phyloP scores from a whole-genome alignment of 2,888 invertebrate species.

The Blera fallax region DNA sequence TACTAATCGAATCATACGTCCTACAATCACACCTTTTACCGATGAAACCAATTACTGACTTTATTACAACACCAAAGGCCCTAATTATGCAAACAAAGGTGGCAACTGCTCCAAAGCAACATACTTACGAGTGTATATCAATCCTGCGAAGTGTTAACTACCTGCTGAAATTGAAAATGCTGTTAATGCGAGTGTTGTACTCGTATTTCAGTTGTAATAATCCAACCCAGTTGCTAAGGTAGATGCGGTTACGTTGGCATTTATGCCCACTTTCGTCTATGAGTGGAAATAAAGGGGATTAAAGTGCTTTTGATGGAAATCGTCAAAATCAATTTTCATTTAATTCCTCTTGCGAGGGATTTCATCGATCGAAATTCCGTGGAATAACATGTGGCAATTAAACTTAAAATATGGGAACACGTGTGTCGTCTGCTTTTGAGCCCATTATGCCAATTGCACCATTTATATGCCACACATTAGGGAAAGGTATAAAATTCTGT shows the following conservation, averaged over 20 bases:
- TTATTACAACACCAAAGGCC: no score
- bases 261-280: neutral
- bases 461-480: neutral
- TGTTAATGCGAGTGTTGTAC: neutral
- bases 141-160: neutral
- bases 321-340: neutral
- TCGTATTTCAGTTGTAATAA: neutral
- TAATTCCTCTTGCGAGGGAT: neutral
- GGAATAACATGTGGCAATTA: neutral
- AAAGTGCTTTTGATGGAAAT: neutral
- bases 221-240: neutral
- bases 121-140: neutral
- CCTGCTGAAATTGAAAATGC: neutral
- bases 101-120: no score
- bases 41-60: no score
- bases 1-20: no score
- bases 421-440: neutral
- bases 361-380: neutral
- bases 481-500: neutral
- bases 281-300: neutral
- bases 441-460: neutral
- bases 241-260: neutral
- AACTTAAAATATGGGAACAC: neutral
- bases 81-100: no score
- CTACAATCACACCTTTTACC: no score